Conservation (phyloP, 2,888 invertebrate species). For the Eledona agricola region DNA sequence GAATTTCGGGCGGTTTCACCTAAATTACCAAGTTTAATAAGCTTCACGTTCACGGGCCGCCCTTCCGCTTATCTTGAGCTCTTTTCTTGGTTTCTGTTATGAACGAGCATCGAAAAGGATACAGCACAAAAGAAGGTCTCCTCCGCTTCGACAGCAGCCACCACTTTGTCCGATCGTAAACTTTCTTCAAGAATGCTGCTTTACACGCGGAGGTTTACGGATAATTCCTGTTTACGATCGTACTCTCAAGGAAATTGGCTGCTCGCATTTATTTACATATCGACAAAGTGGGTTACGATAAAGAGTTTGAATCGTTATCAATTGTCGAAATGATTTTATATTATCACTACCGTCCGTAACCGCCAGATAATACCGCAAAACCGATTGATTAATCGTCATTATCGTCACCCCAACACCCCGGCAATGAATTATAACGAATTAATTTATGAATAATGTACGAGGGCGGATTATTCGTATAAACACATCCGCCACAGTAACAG, state of each 20-base stretch:
- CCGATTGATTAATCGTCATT: no score
- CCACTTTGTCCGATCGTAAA: conserved; percentile 46
- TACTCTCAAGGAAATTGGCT: conserved; percentile 32
- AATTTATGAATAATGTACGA: conserved; percentile 26
- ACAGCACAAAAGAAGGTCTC: conserved; percentile 41
- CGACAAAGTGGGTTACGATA: conserved; percentile 26
- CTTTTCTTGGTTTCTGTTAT: conserved; percentile 23
- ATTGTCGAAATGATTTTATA: no score
- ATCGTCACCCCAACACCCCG: no score
- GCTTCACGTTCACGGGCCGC: not conserved
- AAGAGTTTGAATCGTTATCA: no score
- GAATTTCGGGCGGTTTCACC: no score
- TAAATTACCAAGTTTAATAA: not conserved
- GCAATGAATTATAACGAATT: conserved; percentile 25
- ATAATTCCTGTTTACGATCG: conserved; percentile 39
- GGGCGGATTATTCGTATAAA: conserved; percentile 18
- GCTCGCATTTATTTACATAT: conserved; percentile 35
- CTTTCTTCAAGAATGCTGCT: conserved; percentile 34
- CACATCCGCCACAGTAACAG: conserved; percentile 24
- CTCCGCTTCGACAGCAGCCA: conserved; percentile 42
- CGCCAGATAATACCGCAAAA: no score
- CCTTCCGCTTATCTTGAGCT: no score
- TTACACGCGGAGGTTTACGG: conserved; percentile 35
- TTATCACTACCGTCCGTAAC: no score
- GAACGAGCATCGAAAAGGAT: conserved; percentile 38